Evolutionary conservation across 2,888 invertebrate genomes (phyloP).

Genomic region (Acanthococcus lagerstroemiae): DNA sequence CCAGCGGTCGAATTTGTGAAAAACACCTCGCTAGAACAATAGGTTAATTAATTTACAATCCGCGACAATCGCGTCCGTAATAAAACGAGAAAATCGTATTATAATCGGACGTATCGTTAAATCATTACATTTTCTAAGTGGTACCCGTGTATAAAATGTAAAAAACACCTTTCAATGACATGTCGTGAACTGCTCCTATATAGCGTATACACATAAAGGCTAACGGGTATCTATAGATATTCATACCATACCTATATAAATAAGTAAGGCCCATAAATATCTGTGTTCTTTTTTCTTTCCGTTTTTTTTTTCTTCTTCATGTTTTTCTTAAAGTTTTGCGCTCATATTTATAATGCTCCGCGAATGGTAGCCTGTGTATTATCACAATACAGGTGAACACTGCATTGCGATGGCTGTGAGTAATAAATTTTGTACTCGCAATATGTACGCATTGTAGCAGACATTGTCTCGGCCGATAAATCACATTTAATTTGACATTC

Average conservation of each 20-base stretch:
- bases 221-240: background rate
- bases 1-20: no score
- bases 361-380: background rate
- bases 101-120: constrained; percentile 5
- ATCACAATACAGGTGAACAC: constrained; percentile 7
- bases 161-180: constrained; percentile 8
- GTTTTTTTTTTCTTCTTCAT: background rate
- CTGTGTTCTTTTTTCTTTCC: background rate
- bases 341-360: background rate
- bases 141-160: constrained; percentile 1
- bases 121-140: constrained; percentile 4
- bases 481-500: constrained; percentile 4
- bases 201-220: background rate
- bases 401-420: background rate
- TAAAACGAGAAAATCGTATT: no score
- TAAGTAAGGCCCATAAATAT: constrained; percentile 2
- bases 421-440: background rate
- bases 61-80: background rate
- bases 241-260: background rate
- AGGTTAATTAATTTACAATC: constrained; percentile 5
- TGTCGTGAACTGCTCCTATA: constrained; percentile 1
- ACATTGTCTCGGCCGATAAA: background rate
- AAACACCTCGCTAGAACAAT: background rate
- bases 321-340: background rate
- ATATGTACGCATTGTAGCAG: background rate